Percentiles rank a stretch among this genome's conserved stretches.
Conservation (phyloP, 2,113 vertebrate species). For the Mellivora capensis region DNA sequence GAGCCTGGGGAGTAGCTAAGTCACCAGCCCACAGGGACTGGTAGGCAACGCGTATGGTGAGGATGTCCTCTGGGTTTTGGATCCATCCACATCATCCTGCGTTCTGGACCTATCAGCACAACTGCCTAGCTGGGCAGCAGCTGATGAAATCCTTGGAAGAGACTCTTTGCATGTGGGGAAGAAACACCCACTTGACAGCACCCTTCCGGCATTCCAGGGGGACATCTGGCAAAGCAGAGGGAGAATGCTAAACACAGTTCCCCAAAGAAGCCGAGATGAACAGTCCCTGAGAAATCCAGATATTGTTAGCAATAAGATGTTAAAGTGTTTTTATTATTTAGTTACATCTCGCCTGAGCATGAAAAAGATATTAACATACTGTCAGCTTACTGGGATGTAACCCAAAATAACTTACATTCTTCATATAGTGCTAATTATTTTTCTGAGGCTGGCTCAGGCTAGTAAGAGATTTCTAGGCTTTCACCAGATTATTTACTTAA, state of each 20-base stretch:
- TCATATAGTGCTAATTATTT: constrained; percentile 73
- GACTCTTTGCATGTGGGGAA: background rate
- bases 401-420: constrained; percentile 73
- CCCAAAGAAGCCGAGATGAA: constrained; percentile 48
- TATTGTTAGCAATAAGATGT: constrained; percentile 66
- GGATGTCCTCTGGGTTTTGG: background rate
- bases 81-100: background rate
- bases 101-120: background rate
- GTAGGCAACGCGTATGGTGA: background rate
- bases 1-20: background rate
- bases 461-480: constrained; percentile 71
- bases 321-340: constrained; percentile 72
- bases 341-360: constrained; percentile 68
- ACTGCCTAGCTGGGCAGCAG: background rate
- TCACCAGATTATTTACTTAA: constrained; percentile 57
- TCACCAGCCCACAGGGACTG: background rate
- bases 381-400: constrained; percentile 70
- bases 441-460: constrained; percentile 68
- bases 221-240: background rate
- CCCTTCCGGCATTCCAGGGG: background rate
- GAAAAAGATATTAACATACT: constrained; percentile 55
- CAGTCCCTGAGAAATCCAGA: constrained; percentile 56
- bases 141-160: background rate
- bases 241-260: background rate
- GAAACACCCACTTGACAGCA: background rate